A percentile compares a stretch with the other conserved stretches of the same genome.
phyloP scores from a whole-genome alignment of 2,888 invertebrate genomes.

The Amphimallon solstitiale region DNA sequence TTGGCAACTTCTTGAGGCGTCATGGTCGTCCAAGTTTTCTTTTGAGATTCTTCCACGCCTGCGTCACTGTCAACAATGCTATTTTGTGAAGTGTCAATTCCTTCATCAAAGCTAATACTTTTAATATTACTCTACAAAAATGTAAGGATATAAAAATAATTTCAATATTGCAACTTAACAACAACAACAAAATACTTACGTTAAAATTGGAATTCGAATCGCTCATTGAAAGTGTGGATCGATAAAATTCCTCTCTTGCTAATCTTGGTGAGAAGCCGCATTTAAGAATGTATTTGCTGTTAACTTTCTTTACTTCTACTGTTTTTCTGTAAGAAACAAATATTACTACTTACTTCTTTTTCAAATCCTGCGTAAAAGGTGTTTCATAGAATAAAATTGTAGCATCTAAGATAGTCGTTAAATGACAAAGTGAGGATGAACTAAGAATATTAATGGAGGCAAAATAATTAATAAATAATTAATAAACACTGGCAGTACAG shows the following conservation, averaged over 20 bases:
- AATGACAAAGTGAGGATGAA: neutral
- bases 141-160: too few relatives aligned
- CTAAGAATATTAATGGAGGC: too few relatives aligned
- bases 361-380: too few relatives aligned
- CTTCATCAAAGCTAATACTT: neutral
- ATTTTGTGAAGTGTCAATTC: neutral
- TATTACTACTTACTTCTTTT: too few relatives aligned
- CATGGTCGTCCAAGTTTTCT: conserved; percentile 77
- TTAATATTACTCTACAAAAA: neutral
- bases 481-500: too few relatives aligned
- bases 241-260: conserved; percentile 76
- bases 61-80: neutral
- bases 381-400: too few relatives aligned
- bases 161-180: too few relatives aligned
- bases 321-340: conserved; percentile 65
- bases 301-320: conserved; percentile 77
- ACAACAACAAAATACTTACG: too few relatives aligned
- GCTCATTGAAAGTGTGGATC: conserved; percentile 67
- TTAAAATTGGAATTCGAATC: conserved; percentile 49
- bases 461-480: too few relatives aligned
- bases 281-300: conserved; percentile 85
- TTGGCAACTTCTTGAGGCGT: conserved; percentile 89
- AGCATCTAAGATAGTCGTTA: neutral
- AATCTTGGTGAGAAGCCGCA: conserved; percentile 83
- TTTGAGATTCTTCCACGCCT: conserved; percentile 60